These are phyloP conservation scores for Chirona hameri DNA, from an alignment of 2,888 invertebrate species.

Conservation along the genomic window DNA sequence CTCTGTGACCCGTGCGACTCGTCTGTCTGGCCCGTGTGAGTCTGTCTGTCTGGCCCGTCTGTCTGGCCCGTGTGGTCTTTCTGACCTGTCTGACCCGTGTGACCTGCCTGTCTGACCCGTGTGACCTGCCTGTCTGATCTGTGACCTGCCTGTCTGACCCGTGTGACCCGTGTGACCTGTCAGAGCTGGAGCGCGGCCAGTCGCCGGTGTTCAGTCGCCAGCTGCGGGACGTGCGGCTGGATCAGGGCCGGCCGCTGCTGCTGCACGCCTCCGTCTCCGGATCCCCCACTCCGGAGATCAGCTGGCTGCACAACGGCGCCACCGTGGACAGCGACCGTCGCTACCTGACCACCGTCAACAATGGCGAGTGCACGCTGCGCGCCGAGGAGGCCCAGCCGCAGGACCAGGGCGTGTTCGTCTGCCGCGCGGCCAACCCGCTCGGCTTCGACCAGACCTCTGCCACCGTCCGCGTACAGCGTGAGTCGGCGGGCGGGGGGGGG, in stretches of 20 bases:
- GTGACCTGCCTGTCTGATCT: too few species aligned
- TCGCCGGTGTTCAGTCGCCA: conserved; percentile 65
- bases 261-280: conserved; percentile 62
- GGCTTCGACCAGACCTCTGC: conserved; percentile 64
- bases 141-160: too few species aligned
- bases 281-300: conserved; percentile 70
- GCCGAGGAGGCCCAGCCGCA: conserved; percentile 64
- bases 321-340: conserved; percentile 69
- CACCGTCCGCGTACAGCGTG: conserved; percentile 63
- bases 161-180: background rate
- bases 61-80: too few species aligned
- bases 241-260: conserved; percentile 48
- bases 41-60: too few species aligned
- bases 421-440: conserved; percentile 65
- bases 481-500: background rate
- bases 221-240: conserved; percentile 52
- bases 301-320: conserved; percentile 69
- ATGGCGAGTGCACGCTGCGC: conserved; percentile 69
- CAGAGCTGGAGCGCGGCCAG: conserved; percentile 60
- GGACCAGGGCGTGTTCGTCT: conserved; percentile 67
- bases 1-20: too few species aligned
- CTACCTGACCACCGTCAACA: conserved; percentile 73
- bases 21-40: too few species aligned
- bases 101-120: too few species aligned
- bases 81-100: too few species aligned